Evolutionary conservation across 2,888 invertebrate genomes (phyloP).

Genomic region (Oegoconia quadripuncta): DNA sequence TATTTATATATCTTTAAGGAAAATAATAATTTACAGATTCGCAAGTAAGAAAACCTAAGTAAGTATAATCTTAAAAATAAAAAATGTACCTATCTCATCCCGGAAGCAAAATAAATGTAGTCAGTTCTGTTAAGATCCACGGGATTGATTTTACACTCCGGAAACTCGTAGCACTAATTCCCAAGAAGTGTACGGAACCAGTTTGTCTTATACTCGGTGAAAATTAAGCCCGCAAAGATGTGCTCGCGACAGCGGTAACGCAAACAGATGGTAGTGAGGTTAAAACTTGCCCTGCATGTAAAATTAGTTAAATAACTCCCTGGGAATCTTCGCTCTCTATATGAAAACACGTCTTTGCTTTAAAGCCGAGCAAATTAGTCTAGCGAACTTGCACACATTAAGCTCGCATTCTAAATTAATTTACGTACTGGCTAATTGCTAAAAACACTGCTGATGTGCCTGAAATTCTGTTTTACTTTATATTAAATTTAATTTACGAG

Average conservation of each 20-base stretch:
- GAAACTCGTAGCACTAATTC: neutral
- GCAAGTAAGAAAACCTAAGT: too few relatives aligned
- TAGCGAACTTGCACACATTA: conserved; percentile 54
- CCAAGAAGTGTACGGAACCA: neutral
- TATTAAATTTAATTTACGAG: too few relatives aligned
- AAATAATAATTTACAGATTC: too few relatives aligned
- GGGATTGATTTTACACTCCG: too few relatives aligned
- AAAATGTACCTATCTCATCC: too few relatives aligned
- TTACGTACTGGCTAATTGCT: conserved; percentile 55
- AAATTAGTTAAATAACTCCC: conserved; percentile 70
- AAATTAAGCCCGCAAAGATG: conserved; percentile 15
- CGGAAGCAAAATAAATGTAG: too few relatives aligned
- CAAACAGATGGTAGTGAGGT: conserved; percentile 61
- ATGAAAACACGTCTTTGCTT: conserved; percentile 72
- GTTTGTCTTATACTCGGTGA: neutral
- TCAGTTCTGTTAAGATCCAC: too few relatives aligned
- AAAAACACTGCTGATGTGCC: conserved; percentile 49
- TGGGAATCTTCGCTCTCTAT: conserved; percentile 49
- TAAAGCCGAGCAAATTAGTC: conserved; percentile 63
- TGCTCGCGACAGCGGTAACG: conserved; percentile 42
- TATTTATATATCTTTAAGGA: too few relatives aligned
- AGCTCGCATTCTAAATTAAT: conserved; percentile 62
- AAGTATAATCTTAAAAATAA: too few relatives aligned
- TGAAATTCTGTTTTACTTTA: conserved; percentile 37
- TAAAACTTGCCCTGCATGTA: conserved; percentile 67